These are phyloP conservation scores for Rhadinocentrus ornatus DNA, from an alignment of 2,797 vertebrate genomes.

Conservation along the genomic window DNA sequence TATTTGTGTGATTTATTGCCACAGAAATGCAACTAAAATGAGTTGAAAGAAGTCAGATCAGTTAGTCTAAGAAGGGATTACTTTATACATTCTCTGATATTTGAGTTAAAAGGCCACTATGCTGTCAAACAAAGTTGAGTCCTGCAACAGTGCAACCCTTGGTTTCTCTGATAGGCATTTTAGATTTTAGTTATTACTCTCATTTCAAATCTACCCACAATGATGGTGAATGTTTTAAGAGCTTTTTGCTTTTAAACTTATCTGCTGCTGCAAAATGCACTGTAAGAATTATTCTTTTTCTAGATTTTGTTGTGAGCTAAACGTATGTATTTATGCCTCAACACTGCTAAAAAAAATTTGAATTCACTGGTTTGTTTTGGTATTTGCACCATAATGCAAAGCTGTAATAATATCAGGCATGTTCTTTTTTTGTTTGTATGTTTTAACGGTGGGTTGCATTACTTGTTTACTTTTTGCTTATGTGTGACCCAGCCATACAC, in stretches of 20 bases:
- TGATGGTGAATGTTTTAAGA: slow-evolving; percentile 46
- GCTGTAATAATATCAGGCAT: background rate
- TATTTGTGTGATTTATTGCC: background rate
- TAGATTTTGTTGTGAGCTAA: slow-evolving; percentile 27
- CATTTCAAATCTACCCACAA: slow-evolving; percentile 39
- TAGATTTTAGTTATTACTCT: slow-evolving; percentile 3
- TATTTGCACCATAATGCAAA: slow-evolving; percentile 14
- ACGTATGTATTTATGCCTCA: slow-evolving; percentile 25
- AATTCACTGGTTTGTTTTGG: slow-evolving; percentile 14
- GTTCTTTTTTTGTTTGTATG: background rate
- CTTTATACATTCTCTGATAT: background rate
- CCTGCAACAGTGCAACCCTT: background rate
- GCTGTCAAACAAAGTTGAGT: background rate
- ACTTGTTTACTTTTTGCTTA: slow-evolving; percentile 5
- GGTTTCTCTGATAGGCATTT: slow-evolving; percentile 21
- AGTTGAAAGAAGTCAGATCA: background rate
- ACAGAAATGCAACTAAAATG: background rate
- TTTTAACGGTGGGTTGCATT: background rate
- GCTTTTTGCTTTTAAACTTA: slow-evolving; percentile 21
- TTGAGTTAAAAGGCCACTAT: background rate
- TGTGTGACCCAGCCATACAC: slow-evolving; percentile 22
- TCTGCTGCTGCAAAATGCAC: slow-evolving; percentile 58
- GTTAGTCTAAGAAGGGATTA: background rate
- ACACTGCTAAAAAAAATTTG: slow-evolving; percentile 24
- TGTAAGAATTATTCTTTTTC: slow-evolving; percentile 33